phyloP scores from a whole-genome alignment of 2,888 invertebrate genomes.

The Ophion obscuratus region DNA sequence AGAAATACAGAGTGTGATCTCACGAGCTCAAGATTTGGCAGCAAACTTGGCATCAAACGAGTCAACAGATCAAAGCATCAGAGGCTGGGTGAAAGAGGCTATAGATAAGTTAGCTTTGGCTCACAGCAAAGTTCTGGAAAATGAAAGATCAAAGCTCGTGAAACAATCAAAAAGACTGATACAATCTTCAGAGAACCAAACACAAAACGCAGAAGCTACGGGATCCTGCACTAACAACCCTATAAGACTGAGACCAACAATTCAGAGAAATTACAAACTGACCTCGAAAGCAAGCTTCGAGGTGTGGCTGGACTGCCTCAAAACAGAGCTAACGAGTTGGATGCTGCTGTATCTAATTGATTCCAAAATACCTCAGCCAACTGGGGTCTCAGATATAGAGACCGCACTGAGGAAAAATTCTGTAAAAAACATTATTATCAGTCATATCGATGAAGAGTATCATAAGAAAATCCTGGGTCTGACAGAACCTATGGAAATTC shows the following conservation, averaged over 20 bases:
- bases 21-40: too few species aligned
- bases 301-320: slow-evolving; percentile 63
- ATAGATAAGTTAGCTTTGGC: too few species aligned
- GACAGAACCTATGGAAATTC: slow-evolving; percentile 59
- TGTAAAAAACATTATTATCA: slow-evolving; percentile 63
- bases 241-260: slow-evolving; percentile 8
- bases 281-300: slow-evolving; percentile 62
- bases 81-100: too few species aligned
- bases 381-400: slow-evolving; percentile 38
- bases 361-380: slow-evolving; percentile 44
- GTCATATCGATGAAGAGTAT: slow-evolving; percentile 63
- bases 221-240: slow-evolving; percentile 3
- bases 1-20: too few species aligned
- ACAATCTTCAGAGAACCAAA: slow-evolving; percentile 17
- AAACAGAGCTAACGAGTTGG: slow-evolving; percentile 64
- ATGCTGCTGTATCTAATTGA: slow-evolving; percentile 57
- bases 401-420: slow-evolving; percentile 61
- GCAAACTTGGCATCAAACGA: too few species aligned
- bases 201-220: slow-evolving; percentile 12
- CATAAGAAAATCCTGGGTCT: slow-evolving; percentile 63
- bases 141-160: too few species aligned
- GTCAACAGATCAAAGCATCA: too few species aligned
- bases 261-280: slow-evolving; percentile 57
- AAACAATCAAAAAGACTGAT: slow-evolving; percentile 1
- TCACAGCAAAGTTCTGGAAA: too few species aligned